Evolutionary conservation across 2,888 invertebrate species (phyloP).

Genomic region (Papilio gigon): DNA sequence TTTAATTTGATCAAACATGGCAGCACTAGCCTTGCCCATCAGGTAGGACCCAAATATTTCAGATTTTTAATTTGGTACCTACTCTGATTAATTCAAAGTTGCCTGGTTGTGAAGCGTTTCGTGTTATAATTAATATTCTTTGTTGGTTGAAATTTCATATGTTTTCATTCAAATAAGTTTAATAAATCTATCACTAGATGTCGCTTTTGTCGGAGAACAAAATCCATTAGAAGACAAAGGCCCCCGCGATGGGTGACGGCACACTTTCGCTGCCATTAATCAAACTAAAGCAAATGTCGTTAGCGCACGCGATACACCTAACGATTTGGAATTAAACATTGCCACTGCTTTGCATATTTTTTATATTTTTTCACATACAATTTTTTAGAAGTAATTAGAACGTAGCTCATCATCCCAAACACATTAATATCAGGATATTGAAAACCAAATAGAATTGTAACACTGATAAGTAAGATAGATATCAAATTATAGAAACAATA

Average conservation of each 20-base stretch:
- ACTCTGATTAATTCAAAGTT: no score
- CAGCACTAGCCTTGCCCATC: neutral
- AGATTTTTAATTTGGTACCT: neutral
- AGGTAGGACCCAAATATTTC: neutral
- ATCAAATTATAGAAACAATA: no score
- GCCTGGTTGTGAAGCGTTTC: no score
- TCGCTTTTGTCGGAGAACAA: neutral
- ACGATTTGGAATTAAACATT: neutral
- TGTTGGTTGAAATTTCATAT: neutral
- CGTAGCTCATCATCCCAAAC: no score
- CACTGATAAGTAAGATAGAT: no score
- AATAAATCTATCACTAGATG: neutral
- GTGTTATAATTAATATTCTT: no score
- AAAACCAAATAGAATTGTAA: no score
- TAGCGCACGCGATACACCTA: neutral
- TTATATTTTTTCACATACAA: neutral
- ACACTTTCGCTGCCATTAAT: neutral
- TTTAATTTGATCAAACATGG: neutral
- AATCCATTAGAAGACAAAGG: conserved; percentile 15
- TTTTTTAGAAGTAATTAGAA: no score
- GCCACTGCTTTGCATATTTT: neutral
- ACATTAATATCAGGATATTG: no score
- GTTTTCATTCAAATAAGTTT: neutral
- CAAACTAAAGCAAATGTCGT: conserved; percentile 12
- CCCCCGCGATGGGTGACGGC: neutral